Evolutionary conservation across 2,888 invertebrate genomes (phyloP).

Genomic region (Andrena praecox): DNA sequence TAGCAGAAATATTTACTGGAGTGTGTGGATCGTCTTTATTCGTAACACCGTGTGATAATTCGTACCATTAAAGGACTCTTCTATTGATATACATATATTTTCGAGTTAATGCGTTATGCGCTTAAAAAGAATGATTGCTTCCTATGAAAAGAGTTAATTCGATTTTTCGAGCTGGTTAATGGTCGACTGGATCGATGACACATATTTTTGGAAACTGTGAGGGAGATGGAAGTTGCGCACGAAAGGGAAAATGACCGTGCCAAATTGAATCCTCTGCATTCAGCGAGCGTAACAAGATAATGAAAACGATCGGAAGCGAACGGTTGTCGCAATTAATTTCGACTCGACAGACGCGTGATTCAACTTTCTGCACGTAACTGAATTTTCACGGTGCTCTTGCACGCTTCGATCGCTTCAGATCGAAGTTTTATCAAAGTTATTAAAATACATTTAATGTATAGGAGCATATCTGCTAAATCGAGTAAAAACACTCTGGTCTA

Average conservation of each 20-base stretch:
- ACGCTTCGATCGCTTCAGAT: neutral
- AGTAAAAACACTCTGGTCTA: too few relatives aligned
- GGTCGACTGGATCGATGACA: neutral
- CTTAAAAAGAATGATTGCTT: neutral
- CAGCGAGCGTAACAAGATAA: constrained; percentile 39
- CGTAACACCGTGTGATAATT: neutral
- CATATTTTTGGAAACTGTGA: constrained; percentile 7
- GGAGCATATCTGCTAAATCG: too few relatives aligned
- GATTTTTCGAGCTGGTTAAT: neutral
- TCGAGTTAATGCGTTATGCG: too few relatives aligned
- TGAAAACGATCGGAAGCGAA: constrained; percentile 44
- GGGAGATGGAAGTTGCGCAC: neutral
- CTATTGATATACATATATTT: too few relatives aligned
- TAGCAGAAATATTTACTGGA: neutral
- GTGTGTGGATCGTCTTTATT: neutral
- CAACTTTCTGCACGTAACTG: constrained; percentile 16
- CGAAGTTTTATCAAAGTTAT: too few relatives aligned
- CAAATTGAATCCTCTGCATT: constrained; percentile 30
- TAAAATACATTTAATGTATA: too few relatives aligned
- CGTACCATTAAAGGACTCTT: too few relatives aligned
- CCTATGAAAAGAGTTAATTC: neutral
- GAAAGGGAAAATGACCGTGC: constrained; percentile 28
- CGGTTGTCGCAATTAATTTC: constrained; percentile 46
- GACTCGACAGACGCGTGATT: constrained; percentile 25
- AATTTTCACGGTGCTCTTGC: constrained; percentile 4